Conservation (phyloP, 2,113 vertebrate genomes). For the Dolichallabes microphthalmus region DNA sequence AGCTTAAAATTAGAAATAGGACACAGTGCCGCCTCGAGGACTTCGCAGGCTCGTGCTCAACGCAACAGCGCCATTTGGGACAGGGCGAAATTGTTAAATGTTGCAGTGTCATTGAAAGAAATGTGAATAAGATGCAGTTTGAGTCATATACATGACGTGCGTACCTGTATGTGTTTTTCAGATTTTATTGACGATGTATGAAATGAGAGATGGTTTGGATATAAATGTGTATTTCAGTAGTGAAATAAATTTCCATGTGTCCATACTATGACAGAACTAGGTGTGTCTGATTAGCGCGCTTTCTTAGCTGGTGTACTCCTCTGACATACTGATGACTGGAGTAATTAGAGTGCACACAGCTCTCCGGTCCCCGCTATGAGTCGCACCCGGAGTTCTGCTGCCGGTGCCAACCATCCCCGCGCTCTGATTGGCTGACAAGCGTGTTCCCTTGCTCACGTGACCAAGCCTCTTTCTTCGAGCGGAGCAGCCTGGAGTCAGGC, state of each 20-base stretch:
- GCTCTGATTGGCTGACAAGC: constrained; percentile 68
- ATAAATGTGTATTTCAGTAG: not conserved
- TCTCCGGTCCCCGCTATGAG: not conserved
- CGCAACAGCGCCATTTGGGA: not conserved
- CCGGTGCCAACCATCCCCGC: constrained; percentile 49
- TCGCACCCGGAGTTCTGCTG: constrained; percentile 14
- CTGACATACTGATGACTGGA: not conserved
- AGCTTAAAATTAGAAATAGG: constrained; percentile 21
- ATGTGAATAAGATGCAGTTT: not conserved
- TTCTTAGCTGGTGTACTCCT: not conserved
- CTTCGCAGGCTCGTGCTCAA: not conserved
- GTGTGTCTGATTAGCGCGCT: not conserved
- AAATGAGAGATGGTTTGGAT: not conserved
- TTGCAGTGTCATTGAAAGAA: not conserved
- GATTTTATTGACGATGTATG: not conserved
- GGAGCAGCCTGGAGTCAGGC: constrained; percentile 65
- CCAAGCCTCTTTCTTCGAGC: constrained; percentile 53
- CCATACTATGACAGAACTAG: not conserved
- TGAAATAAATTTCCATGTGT: not conserved
- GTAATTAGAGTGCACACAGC: not conserved
- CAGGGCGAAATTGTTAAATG: not conserved
- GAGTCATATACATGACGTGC: not conserved
- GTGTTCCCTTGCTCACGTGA: constrained; percentile 69
- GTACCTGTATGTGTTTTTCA: not conserved
- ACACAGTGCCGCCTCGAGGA: constrained; percentile 8